phyloP scores from a whole-genome alignment of 2,113 vertebrate genomes.

The Chaenogobius annularis region DNA sequence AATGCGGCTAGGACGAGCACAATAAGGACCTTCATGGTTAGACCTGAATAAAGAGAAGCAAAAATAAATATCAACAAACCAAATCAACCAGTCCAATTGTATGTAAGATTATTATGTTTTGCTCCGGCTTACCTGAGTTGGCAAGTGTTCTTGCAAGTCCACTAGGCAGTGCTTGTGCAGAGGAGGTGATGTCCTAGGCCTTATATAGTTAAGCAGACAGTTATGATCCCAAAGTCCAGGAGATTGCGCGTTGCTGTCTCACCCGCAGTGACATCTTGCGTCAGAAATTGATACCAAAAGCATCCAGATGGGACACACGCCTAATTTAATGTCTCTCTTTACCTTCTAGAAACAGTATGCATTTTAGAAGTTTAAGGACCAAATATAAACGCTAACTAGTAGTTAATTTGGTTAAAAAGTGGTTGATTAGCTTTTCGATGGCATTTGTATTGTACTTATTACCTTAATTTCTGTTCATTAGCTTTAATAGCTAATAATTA shows the following conservation, averaged over 20 bases:
- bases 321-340: no score
- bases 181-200: slow-evolving; percentile 6
- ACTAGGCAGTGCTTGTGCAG: slow-evolving; percentile 43
- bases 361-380: no score
- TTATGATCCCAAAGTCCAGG: slow-evolving; percentile 71
- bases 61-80: neutral
- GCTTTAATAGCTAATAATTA: no score
- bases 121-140: slow-evolving; percentile 47
- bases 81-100: neutral
- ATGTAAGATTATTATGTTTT: neutral
- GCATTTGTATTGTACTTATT: no score
- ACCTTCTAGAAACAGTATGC: no score
- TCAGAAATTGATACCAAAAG: slow-evolving; percentile 23
- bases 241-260: slow-evolving; percentile 64
- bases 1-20: slow-evolving; percentile 61
- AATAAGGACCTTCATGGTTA: slow-evolving; percentile 69
- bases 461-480: no score
- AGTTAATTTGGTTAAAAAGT: no score
- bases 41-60: slow-evolving; percentile 14
- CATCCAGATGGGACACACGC: neutral
- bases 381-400: no score
- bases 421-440: no score
- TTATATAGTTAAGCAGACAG: slow-evolving; percentile 62
- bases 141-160: slow-evolving; percentile 40
- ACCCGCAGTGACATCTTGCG: slow-evolving; percentile 37